A percentile compares a stretch with the other conserved stretches of the same genome.
phyloP scores from a whole-genome alignment of 2,888 invertebrate genomes.

The Drosophila hamatofila region DNA sequence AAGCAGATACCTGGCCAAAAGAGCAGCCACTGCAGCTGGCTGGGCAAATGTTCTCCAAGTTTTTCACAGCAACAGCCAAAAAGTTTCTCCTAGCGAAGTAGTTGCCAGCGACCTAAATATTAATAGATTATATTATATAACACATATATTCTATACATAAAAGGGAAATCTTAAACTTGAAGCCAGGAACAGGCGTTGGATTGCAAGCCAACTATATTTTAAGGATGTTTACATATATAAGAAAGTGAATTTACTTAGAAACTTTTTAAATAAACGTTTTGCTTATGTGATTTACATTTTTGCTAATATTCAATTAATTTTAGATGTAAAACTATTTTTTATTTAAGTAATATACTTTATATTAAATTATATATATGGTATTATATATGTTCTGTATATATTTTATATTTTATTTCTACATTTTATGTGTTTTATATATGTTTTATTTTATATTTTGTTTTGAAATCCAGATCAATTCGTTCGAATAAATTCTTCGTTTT shows the following conservation, averaged over 20 bases:
- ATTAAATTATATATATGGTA: too few relatives aligned
- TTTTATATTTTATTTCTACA: too few relatives aligned
- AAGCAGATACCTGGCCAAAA: conserved; percentile 57
- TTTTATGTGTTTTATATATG: too few relatives aligned
- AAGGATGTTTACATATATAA: not conserved
- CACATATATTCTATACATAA: not conserved
- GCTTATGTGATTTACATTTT: not conserved
- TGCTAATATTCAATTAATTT: not conserved
- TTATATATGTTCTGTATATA: too few relatives aligned
- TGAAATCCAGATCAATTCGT: too few relatives aligned
- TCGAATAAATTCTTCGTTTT: too few relatives aligned
- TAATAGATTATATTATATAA: conserved; percentile 13
- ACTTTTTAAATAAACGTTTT: not conserved
- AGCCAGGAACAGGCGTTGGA: too few relatives aligned
- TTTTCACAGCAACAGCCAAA: conserved; percentile 14
- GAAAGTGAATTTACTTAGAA: not conserved
- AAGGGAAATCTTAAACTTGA: not conserved
- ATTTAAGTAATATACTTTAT: too few relatives aligned
- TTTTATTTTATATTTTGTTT: too few relatives aligned
- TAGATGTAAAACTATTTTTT: too few relatives aligned
- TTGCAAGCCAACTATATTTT: not conserved
- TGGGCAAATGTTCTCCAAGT: conserved; percentile 28
- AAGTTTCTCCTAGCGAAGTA: conserved; percentile 23
- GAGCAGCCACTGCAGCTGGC: conserved; percentile 35
- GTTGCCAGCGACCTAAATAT: conserved; percentile 5